Evolutionary conservation across 2,113 vertebrate species (phyloP), one percentile per base, ranked within the genome.

Genomic region (Sylvia atricapilla): DNA sequence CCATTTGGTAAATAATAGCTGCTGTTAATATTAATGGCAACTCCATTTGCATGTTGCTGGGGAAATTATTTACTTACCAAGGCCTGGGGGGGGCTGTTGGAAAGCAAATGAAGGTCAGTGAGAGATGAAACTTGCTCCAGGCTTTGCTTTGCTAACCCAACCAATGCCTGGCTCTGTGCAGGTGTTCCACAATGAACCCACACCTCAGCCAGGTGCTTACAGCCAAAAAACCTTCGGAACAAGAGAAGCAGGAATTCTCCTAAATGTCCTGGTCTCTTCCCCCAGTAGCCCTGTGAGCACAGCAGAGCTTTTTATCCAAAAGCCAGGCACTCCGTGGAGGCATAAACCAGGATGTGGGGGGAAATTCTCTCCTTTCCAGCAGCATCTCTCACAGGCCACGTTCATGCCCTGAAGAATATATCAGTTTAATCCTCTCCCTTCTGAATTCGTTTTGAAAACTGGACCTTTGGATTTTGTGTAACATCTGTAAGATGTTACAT

Each of bases 271-370:
- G 15, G 15, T 58, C 31, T 69, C 46, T 74, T 66, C 13, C 31
- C 24, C 6, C 25, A 60, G 8, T 47, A 73, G 39, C 23, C 14
- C 27, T 56, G 47, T 49, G 59, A 31, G 28, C 14, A 49, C 10
- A 6, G 28, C 4, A 2, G 33, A 89, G 24, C 9, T 62, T 81
- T 62, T 62, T 27, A 64, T 27, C 27, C 63, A 30, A 31, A 84
- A 24, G 10, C 60, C n/a, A 58, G 47, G 22, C 17, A 55, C 13
- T 39, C 49, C 10, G 1, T 4, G 25, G 52, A 19, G 15, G 39
- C 3, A 0, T 3, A 23, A 72, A 43, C 23, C 39, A 72, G 46
- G 19, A 31, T 1, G 0, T 2, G 6, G 10, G 13, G 49, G 11
- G 30, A 50, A 78, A 67, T 49, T 11, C 39, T 37, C 68, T 66